These are phyloP conservation scores for Tenebrio molitor DNA, from an alignment of 1,140 invertebrate genomes.

Conservation along the genomic window DNA sequence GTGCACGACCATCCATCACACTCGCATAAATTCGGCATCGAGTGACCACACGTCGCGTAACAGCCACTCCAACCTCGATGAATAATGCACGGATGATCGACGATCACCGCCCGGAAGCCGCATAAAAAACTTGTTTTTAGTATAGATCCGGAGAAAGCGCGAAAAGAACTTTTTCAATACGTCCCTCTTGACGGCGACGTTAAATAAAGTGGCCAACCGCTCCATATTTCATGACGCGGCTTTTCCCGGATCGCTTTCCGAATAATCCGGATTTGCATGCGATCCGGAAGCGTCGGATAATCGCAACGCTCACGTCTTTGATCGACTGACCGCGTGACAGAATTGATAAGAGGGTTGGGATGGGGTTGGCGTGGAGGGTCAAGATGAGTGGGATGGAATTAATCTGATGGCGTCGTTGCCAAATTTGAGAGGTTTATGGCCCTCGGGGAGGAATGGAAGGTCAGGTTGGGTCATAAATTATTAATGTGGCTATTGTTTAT, in stretches of 20 bases:
- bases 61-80: background rate
- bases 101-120: background rate
- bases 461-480: too few species aligned
- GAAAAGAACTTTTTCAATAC: conserved; percentile 12
- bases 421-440: too few species aligned
- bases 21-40: background rate
- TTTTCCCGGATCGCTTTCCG: conserved; percentile 7
- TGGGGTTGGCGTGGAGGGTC: background rate
- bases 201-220: conserved; percentile 19
- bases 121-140: background rate
- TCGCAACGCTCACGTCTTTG: too few species aligned
- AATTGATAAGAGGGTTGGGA: background rate
- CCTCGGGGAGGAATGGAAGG: too few species aligned
- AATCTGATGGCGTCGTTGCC: too few species aligned
- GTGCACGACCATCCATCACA: too few species aligned
- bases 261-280: conserved; percentile 1
- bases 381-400: too few species aligned
- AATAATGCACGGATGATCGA: background rate
- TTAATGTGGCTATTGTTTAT: too few species aligned
- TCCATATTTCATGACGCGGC: conserved; percentile 27
- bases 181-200: background rate
- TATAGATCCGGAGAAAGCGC: background rate
- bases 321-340: too few species aligned
- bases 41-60: background rate
- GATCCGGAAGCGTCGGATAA: background rate